Evolutionary conservation across 2,113 vertebrate genomes (phyloP), one percentile per base, ranked within the genome.

Genomic region (Peromyscus maniculatus): DNA sequence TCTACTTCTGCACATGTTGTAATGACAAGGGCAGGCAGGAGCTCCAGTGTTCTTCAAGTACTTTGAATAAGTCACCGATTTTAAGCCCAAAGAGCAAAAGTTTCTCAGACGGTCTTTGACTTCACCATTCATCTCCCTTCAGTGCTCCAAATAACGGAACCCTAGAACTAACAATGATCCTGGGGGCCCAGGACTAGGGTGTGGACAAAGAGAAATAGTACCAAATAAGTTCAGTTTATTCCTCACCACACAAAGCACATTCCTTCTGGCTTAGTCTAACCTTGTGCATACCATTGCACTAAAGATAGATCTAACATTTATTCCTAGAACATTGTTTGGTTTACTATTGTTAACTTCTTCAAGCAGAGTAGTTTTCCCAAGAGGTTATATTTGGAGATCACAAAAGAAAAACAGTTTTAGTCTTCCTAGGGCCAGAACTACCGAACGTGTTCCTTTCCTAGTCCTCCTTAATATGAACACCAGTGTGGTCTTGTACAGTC

Each of bases 311-410:
- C 28, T 46, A 66, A 15, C 7, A 59, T 94, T 97, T 97, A 93
- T 97, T 89, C 71, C 78, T 80, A 39, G 87, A 80, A 89, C 93
- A 96, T 72, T 97, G 90, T 96, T 97, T 96, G 94, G 75, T 94
- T 97, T 97, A 89, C 95, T 91, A 95, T 97, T 97, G 96, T 97
- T 97, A 96, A 93, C 66, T 95, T 87, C 43, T 91, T 91, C 33
- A 39, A 79, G 92, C 92, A 94, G 55, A 94, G 59, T 66, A 19
- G 55, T 87, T 97, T 87, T 83, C 90, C 72, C 67, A 91, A 64
- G 94, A 94, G 78, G 69, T 89, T 71, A 86, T 43, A 84, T 90
- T 72, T 87, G 74, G 49, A 64, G 55, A 43, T 91, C 74, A 83
- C 39, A 93, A 79, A 95, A 43, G 43, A 71, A 52, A 57, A 28